Base-by-base conservation (phyloP, 2,113 vertebrate species). In the Recurvirostra avosetta region DNA sequence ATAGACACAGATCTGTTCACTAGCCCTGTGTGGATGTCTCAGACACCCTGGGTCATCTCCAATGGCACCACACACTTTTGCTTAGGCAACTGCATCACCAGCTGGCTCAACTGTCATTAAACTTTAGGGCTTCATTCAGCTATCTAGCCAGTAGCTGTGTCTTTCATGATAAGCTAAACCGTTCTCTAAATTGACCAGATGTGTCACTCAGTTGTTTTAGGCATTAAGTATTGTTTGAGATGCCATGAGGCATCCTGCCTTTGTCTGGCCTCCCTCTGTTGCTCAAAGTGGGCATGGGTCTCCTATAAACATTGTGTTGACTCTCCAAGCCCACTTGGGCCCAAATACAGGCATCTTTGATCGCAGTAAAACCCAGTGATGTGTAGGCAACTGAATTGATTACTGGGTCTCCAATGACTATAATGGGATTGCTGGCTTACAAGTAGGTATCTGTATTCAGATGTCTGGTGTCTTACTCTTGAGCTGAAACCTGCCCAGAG, bases 281-380 rank as follows among this genome's bases (percentile, higher is more conserved):
- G 23, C 45, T 86, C 27, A 21, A 65, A 66, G 5, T 1, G 5
- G 8, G 8, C 32, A 25, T 49, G 19, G 4, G 2, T 86, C 4
- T 56, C 19, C 55, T 45, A 8, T 25, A 50, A 88, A 34, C n/a
- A 58, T 80, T 67, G 15, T 30, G 4, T 56, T 86, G 67, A 47
- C 8, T 63, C 18, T 82, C 6, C 32, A 76, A 68, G 20, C 6
- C 23, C 26, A 49, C 6, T 6, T 26, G 18, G 26, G 8, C 25
- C 21, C 59, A 77, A 34, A 40, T 36, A 36, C 2, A 61, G 30
- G 8, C 52, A 55, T 26, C 12, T 77, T 9, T 85, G 29, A 18
- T 29, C 11, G 25, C 50, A 93, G 59, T 66, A 80, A 71, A 22
- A 0, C 5, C 2, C 34, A 49, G 0, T 25, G 22, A 0, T 25